These are phyloP conservation scores for Rhombomys opimus DNA, from an alignment of 2,113 vertebrate species.

Conservation along the genomic window DNA sequence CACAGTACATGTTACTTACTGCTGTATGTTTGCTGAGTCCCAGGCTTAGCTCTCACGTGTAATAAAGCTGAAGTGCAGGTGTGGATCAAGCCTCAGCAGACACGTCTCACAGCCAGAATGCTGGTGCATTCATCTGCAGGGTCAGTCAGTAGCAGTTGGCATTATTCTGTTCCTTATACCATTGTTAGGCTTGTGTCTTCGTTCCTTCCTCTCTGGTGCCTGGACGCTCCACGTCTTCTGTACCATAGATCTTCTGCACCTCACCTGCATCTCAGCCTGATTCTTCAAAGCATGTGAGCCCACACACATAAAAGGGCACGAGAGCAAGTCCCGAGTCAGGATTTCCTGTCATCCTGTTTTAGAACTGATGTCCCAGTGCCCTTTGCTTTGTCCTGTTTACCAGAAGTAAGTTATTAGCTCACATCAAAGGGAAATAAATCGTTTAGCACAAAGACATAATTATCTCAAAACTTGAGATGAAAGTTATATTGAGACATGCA, in stretches of 20 bases:
- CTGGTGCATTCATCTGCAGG: not conserved
- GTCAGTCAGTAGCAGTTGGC: not conserved
- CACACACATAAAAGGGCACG: not conserved
- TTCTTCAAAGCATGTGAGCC: not conserved
- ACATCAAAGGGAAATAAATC: not conserved
- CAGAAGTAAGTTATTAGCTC: not conserved
- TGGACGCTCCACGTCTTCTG: not conserved
- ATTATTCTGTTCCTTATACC: not conserved
- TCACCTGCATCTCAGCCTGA: not conserved
- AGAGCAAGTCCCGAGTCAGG: not conserved
- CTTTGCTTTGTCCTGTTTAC: not conserved
- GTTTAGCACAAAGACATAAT: not conserved
- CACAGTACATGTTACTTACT: not conserved
- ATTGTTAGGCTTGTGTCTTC: not conserved
- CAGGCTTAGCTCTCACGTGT: not conserved
- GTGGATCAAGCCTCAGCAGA: accelerated
- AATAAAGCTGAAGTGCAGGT: not conserved
- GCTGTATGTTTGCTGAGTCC: not conserved
- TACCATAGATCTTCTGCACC: not conserved
- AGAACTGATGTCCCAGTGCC: not conserved
- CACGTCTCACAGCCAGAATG: not conserved
- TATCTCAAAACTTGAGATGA: not conserved
- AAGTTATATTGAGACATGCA: conserved; percentile 1
- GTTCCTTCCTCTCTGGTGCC: not conserved
- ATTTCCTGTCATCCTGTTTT: not conserved